These are phyloP conservation scores for Agonopterix alstromeriana DNA, from an alignment of 2,888 invertebrate genomes.

Conservation along the genomic window DNA sequence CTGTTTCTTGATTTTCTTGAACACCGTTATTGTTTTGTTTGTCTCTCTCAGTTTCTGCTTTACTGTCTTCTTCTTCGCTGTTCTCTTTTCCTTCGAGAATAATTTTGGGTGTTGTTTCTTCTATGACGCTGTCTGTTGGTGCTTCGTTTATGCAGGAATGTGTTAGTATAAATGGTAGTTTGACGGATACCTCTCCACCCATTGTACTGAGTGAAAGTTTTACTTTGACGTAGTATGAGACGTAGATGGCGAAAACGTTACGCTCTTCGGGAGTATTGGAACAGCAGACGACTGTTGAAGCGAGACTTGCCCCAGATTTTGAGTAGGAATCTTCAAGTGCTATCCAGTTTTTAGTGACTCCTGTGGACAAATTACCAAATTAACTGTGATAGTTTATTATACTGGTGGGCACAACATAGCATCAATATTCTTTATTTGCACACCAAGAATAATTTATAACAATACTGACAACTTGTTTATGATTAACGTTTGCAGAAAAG, in stretches of 20 bases:
- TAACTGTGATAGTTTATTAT: too few species aligned
- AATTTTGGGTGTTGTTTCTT: conserved; percentile 66
- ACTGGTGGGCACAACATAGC: too few species aligned
- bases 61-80: conserved; percentile 61
- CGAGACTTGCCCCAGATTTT: conserved; percentile 79
- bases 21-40: conserved; percentile 54
- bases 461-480: too few species aligned
- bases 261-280: conserved; percentile 81
- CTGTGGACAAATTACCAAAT: conserved; percentile 45
- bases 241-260: conserved; percentile 93
- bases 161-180: conserved; percentile 87
- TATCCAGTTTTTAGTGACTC: conserved; percentile 93
- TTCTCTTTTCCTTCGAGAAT: conserved; percentile 66
- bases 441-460: too few species aligned
- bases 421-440: too few species aligned
- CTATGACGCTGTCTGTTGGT: conserved; percentile 70
- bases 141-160: conserved; percentile 83
- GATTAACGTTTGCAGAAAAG: too few species aligned
- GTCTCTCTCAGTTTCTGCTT: conserved; percentile 48
- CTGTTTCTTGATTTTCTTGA: conserved; percentile 30
- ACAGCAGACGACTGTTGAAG: conserved; percentile 76
- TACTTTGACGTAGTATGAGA: conserved; percentile 93
- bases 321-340: conserved; percentile 91
- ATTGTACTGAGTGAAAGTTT: conserved; percentile 88
- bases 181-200: conserved; percentile 87